Conservation (phyloP, 2,797 vertebrate species). For the Anniella stebbinsi region DNA sequence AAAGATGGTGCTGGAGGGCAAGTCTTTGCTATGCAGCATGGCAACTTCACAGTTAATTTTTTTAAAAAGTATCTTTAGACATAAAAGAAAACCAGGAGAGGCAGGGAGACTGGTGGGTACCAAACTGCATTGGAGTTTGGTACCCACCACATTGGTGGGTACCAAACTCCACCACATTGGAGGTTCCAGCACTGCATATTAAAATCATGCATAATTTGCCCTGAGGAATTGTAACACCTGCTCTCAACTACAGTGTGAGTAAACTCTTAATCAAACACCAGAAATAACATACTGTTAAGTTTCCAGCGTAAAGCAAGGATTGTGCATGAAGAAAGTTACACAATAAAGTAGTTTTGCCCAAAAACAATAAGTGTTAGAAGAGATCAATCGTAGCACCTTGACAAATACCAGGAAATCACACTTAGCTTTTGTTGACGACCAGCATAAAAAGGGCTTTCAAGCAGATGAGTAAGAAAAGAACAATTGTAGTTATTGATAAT, state of each 20-base stretch:
- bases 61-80: too few species aligned
- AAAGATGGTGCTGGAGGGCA: too few species aligned
- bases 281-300: not conserved
- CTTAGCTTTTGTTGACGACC: not conserved
- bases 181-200: too few species aligned
- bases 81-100: too few species aligned
- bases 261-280: not conserved
- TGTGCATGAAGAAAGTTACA: not conserved
- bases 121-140: too few species aligned
- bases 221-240: too few species aligned
- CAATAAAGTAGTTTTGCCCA: not conserved
- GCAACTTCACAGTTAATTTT: too few species aligned
- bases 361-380: not conserved
- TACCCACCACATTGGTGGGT: too few species aligned
- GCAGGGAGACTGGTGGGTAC: too few species aligned
- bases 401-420: not conserved
- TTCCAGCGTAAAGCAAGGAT: not conserved
- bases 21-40: too few species aligned
- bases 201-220: too few species aligned
- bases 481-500: constrained; percentile 21
- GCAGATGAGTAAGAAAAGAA: constrained; percentile 7
- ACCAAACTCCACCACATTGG: too few species aligned
- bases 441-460: constrained; percentile 20
- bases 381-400: not conserved
- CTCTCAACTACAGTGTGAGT: not conserved